Evolutionary conservation across 2,113 vertebrate species (phyloP).

Genomic region (Rhinichthys klamathensis): DNA sequence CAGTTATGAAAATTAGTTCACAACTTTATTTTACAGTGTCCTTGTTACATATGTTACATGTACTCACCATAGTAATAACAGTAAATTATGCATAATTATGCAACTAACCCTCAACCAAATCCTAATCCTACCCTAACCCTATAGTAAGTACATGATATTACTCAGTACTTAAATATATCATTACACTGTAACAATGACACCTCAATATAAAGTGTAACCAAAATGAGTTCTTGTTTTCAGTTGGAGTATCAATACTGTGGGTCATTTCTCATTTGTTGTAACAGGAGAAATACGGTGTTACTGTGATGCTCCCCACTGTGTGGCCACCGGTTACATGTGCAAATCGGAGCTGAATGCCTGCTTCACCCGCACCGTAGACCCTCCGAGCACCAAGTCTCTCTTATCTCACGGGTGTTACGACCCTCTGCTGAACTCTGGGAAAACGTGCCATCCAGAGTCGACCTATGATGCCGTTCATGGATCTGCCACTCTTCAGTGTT

Average conservation of each 20-base stretch:
- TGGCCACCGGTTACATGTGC: slow-evolving; percentile 90
- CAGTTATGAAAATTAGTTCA: background rate
- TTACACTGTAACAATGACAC: no score
- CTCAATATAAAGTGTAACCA: no score
- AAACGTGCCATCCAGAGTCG: slow-evolving; percentile 76
- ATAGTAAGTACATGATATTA: no score
- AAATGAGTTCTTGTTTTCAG: background rate
- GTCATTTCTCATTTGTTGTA: slow-evolving; percentile 49
- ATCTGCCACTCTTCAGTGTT: slow-evolving; percentile 76
- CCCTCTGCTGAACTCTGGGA: slow-evolving; percentile 77
- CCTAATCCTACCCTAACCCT: no score
- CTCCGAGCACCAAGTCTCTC: slow-evolving; percentile 82
- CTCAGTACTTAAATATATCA: no score
- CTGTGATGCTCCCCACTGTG: slow-evolving; percentile 88
- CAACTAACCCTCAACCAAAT: no score
- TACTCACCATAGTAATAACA: no score
- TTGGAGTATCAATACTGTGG: background rate
- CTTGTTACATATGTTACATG: no score
- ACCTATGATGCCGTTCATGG: slow-evolving; percentile 76
- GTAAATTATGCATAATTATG: no score
- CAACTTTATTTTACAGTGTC: no score
- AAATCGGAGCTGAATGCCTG: slow-evolving; percentile 86
- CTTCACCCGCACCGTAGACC: slow-evolving; percentile 84
- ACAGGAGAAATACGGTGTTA: slow-evolving; percentile 90
- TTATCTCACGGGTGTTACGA: slow-evolving; percentile 89